These are phyloP conservation scores for Myxocyprinus asiaticus DNA, from an alignment of 2,113 vertebrate genomes.

Conservation along the genomic window DNA sequence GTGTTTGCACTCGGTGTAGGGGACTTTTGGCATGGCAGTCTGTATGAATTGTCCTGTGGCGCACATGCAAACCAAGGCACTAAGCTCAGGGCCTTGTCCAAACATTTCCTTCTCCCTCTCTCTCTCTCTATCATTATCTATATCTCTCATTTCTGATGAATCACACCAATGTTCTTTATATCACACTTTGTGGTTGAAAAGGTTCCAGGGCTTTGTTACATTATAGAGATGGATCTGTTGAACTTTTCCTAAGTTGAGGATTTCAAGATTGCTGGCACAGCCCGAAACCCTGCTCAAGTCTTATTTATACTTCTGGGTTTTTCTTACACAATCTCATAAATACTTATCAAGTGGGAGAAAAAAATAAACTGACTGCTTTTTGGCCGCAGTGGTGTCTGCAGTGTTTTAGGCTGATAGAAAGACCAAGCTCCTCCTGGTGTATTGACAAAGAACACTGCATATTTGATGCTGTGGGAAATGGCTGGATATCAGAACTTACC, in stretches of 20 bases:
- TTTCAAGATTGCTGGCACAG: constrained; percentile 5
- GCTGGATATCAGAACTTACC: too few relatives aligned
- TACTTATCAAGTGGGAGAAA: constrained; percentile 3
- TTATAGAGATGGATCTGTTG: constrained; percentile 38
- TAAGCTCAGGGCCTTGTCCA: constrained; percentile 34
- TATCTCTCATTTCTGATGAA: constrained; percentile 29
- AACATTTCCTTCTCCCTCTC: constrained; percentile 28
- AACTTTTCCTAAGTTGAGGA: constrained; percentile 39
- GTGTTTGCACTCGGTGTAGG: constrained; percentile 17
- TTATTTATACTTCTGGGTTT: constrained; percentile 31
- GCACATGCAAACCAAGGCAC: constrained; percentile 32
- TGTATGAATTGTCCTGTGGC: constrained; percentile 38
- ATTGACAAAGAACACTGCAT: background rate
- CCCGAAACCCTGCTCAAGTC: background rate
- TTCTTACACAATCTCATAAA: constrained; percentile 43
- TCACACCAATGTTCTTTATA: constrained; percentile 23
- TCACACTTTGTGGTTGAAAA: constrained; percentile 25
- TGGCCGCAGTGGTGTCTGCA: constrained; percentile 4
- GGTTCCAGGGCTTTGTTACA: constrained; percentile 38
- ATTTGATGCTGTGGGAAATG: too few relatives aligned
- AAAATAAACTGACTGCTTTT: constrained; percentile 3
- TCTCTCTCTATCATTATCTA: constrained; percentile 26
- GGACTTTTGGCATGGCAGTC: constrained; percentile 28
- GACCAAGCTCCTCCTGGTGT: background rate
- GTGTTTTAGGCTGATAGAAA: background rate